These are phyloP conservation scores for Empis livida DNA, from an alignment of 2,888 invertebrate species.

Conservation along the genomic window DNA sequence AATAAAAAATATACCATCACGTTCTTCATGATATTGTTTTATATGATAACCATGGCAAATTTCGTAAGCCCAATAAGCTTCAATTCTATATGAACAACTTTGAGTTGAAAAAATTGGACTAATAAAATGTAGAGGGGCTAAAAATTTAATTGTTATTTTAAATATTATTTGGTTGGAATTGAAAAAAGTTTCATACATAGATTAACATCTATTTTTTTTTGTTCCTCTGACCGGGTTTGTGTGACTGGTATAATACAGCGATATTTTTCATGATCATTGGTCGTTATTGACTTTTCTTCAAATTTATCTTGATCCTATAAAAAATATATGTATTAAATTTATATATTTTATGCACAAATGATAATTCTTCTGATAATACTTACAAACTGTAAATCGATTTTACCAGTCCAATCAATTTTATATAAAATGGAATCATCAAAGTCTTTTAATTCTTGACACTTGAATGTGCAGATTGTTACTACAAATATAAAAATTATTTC, in stretches of 20 bases:
- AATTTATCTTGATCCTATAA: slow-evolving; percentile 25
- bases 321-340: no score
- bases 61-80: slow-evolving; percentile 94
- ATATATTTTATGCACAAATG: no score
- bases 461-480: neutral
- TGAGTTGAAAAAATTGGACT: slow-evolving; percentile 62
- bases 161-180: neutral
- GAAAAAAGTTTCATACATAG: slow-evolving; percentile 20
- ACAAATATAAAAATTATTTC: neutral
- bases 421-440: slow-evolving; percentile 74
- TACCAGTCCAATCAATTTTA: slow-evolving; percentile 43
- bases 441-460: slow-evolving; percentile 50
- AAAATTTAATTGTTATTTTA: slow-evolving; percentile 2
- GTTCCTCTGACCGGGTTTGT: slow-evolving; percentile 31
- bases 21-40: slow-evolving; percentile 90
- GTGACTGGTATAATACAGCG: slow-evolving; percentile 66
- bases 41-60: slow-evolving; percentile 86
- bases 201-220: slow-evolving; percentile 21
- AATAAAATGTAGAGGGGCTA: slow-evolving; percentile 61
- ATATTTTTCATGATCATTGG: slow-evolving; percentile 70
- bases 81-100: slow-evolving; percentile 73
- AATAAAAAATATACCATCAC: slow-evolving; percentile 46
- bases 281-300: slow-evolving; percentile 55
- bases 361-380: neutral
- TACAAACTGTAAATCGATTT: neutral